phyloP scores from a whole-genome alignment of 2,797 vertebrate genomes.

The Dendrocincla tyrannina region DNA sequence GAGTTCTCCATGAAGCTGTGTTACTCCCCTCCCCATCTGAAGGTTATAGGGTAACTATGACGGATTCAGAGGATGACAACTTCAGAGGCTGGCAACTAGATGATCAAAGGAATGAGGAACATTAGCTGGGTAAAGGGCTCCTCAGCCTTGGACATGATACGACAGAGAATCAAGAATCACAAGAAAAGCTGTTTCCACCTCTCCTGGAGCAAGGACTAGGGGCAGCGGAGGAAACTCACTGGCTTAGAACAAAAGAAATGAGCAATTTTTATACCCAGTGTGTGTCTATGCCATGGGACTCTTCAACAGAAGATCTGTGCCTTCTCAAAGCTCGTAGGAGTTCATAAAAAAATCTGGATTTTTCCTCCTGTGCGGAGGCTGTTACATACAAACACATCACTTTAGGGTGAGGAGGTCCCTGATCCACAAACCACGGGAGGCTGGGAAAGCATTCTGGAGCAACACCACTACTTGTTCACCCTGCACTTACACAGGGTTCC shows the following conservation, averaged over 20 bases:
- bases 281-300: neutral
- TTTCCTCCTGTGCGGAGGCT: neutral
- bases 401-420: neutral
- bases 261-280: neutral
- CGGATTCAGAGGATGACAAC: neutral
- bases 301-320: neutral
- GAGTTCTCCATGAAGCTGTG: neutral
- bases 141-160: neutral
- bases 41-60: neutral
- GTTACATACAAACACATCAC: rapidly evolving
- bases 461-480: neutral
- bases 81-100: neutral
- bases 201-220: neutral
- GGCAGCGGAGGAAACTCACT: neutral
- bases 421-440: neutral
- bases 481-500: neutral
- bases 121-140: neutral
- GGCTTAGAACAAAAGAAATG: neutral
- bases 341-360: neutral
- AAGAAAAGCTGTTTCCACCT: neutral
- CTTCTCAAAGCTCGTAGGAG: neutral
- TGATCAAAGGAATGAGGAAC: neutral
- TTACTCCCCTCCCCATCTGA: neutral
- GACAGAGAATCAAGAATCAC: neutral
- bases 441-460: neutral